A percentile compares a stretch with the other conserved stretches of the same genome.
Conservation (phyloP, 2,113 vertebrate species). For the Elaphurus davidianus region DNA sequence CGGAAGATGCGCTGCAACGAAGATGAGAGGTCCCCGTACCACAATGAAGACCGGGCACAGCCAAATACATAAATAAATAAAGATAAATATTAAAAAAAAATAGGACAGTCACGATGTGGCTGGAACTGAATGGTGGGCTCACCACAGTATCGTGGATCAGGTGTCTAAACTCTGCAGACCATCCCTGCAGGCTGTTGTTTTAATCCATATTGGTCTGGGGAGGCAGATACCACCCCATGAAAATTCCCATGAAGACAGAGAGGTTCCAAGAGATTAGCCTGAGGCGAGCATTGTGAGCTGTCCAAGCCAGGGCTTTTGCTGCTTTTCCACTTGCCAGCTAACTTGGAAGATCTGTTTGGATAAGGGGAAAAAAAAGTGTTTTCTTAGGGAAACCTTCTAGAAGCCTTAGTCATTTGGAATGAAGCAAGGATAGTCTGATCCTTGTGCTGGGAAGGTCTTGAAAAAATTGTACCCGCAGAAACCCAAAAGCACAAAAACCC, state of each 20-base stretch:
- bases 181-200: accelerated
- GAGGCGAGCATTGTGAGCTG: accelerated
- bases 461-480: background rate
- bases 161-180: background rate
- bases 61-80: background rate
- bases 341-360: background rate
- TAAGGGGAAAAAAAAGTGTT: background rate
- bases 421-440: background rate
- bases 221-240: background rate
- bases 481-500: background rate
- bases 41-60: background rate
- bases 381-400: background rate
- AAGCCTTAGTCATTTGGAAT: background rate
- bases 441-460: background rate
- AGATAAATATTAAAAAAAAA: background rate
- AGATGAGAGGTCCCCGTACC: background rate
- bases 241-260: background rate
- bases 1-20: background rate
- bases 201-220: accelerated
- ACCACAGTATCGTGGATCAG: accelerated
- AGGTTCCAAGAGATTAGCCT: background rate
- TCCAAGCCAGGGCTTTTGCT: accelerated
- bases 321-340: background rate
- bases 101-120: background rate
- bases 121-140: accelerated